Evolutionary conservation across 1,140 invertebrate species (phyloP), one percentile per base, ranked within the genome.

Genomic region (Drosophila murphyi): DNA sequence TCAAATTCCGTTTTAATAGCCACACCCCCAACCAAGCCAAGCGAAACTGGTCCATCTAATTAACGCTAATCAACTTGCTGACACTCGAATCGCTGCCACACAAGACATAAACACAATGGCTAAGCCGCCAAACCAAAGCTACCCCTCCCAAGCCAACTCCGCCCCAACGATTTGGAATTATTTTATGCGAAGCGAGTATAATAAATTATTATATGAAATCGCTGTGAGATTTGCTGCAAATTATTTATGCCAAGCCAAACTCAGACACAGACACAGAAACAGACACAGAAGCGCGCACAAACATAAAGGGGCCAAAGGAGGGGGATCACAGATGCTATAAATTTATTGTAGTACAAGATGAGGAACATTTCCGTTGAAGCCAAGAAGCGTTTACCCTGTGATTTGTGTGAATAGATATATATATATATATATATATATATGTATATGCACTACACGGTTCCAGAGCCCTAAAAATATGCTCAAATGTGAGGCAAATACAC

Each of bases 131-230:
- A 41, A 5, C 12, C 51, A 34, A 31, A 70, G 41, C 29, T 8
- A 20, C 20, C 2, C 5, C 20, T 6, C n/a, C 35, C 20, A 29
- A 4, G 32, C 8, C 6, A 39, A 5, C 20, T 31, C 20, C 3
- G 2, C 4, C 35, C n/a, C n/a, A 39, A 48, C 34, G 51, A 45
- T 50, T 72, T 32, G 41, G 52, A 57, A 72, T 72, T 72, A 62
- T 55, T 61, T 63, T 41, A 63, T 71, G 32, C 57, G 57, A 43
- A 35, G 41, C 50, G 34, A 61, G 35, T 70, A 5, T 70, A 69
- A 74, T 74, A 74, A 69, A 69, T 69, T 76, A 72, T 64, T 72
- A 64, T 82, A 78, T 82, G 80, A 72, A 80, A 75, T 82, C 62
- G 75, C 71, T 61, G 80, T 72, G 59, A 82, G 80, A 82, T 75